phyloP scores from a whole-genome alignment of 1,140 invertebrate species.

The Scaptomyza hsui region DNA sequence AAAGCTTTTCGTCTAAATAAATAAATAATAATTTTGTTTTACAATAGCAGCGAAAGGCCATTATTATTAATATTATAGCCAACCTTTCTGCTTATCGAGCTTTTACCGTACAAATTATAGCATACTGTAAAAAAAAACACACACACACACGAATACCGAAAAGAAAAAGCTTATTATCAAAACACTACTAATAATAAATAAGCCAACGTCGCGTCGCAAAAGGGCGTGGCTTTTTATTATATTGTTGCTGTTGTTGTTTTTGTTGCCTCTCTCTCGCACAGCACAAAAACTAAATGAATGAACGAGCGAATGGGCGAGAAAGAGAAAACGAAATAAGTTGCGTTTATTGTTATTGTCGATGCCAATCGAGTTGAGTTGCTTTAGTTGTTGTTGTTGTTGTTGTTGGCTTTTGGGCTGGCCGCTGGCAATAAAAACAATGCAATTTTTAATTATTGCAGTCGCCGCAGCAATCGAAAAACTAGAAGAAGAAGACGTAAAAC shows the following conservation, averaged over 20 bases:
- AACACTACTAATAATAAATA: conserved; percentile 46
- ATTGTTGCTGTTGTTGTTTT: not conserved
- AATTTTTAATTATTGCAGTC: conserved; percentile 73
- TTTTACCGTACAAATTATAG: not conserved
- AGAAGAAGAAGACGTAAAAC: conserved; percentile 40
- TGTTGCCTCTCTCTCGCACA: conserved; percentile 8
- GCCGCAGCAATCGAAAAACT: conserved; percentile 75
- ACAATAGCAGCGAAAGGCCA: too few relatives aligned
- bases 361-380: not conserved
- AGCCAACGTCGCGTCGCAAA: conserved; percentile 13
- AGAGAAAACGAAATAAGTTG: conserved; percentile 11
- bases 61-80: too few relatives aligned
- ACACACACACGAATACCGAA: not conserved
- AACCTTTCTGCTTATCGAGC: not conserved
- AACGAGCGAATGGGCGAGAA: conserved; percentile 12
- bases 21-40: too few relatives aligned
- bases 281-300: conserved; percentile 30
- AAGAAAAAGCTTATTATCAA: conserved; percentile 52
- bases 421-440: conserved; percentile 61
- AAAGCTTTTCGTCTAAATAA: too few relatives aligned
- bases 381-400: conserved; percentile 12
- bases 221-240: conserved; percentile 43
- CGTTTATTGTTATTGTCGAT: conserved; percentile 13
- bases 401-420: conserved; percentile 12
- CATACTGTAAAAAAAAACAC: not conserved